Evolutionary conservation across 2,113 vertebrate species (phyloP), one percentile per base, ranked within the genome.

Genomic region (Mobula birostris): DNA sequence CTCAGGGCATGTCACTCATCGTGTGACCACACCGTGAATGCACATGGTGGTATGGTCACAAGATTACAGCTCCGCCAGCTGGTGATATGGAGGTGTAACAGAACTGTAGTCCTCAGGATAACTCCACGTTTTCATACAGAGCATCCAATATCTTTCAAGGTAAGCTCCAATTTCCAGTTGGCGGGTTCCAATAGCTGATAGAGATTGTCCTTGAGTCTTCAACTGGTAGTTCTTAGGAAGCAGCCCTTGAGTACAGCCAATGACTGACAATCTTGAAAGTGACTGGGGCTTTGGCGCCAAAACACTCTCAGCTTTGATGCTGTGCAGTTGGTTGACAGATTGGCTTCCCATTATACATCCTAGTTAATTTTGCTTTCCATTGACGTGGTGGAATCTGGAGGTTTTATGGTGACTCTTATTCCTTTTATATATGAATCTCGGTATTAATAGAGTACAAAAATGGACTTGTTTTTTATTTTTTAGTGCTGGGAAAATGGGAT

Each of bases 401-500:
- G 29, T 12, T n/a, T 63, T 87, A 48, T 83, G 1, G 40, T 82
- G 17, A 19, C 9, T 82, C 48, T 82, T 40, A 48, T 19, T 48
- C 40, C 24, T 83, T 36, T 36, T 56, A 29, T 29, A n/a, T 5
- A 27, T 58, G 27, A 0, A 58, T 61, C 12, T 61, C 85, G 17
- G 27, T 32, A 66, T 17, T 90, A 32, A 19, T 32, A 66, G 6
- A 32, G 29, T 68, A 32, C 61, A 90, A 32, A 90, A 19, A 90
- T 68, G 29, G 61, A 9, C 8, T 63, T 72, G 83, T 94, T 94
- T 93, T 94, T 95, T 94, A 48, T 61, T 94, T 95, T 94, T 2
- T 96, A 99, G 99, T 99, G 99, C 94, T 99, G 99, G 99, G 99
- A 99, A 96, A 99, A 99, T 27, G 99, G 98, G 94, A 99, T 99